Evolutionary conservation across 2,888 invertebrate species (phyloP).

Genomic region (Coenonympha arcania): DNA sequence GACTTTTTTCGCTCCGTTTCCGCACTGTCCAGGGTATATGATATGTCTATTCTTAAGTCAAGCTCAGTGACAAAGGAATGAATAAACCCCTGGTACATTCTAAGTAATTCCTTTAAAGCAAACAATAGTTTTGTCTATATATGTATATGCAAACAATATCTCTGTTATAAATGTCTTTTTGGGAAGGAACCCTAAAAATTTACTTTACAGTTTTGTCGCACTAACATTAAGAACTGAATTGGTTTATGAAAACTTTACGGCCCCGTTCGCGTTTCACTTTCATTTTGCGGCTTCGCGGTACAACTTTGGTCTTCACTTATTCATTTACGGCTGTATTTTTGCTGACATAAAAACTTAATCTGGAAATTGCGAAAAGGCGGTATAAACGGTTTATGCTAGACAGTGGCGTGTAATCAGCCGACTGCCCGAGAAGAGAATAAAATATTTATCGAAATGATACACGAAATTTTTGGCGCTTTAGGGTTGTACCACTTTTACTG

Average conservation of each 20-base stretch:
- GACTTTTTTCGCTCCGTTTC: too few species aligned
- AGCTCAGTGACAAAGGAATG: too few species aligned
- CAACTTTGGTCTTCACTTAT: neutral
- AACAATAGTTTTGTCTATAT: too few species aligned
- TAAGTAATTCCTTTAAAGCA: too few species aligned
- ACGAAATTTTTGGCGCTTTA: neutral
- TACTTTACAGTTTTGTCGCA: too few species aligned
- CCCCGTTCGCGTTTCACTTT: neutral
- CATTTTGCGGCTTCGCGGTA: neutral
- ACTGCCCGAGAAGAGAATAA: neutral
- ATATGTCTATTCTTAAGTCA: too few species aligned
- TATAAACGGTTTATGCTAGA: neutral
- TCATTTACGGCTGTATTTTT: neutral
- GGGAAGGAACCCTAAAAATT: too few species aligned
- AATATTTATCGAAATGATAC: neutral
- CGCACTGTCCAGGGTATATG: too few species aligned
- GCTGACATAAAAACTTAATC: slow-evolving; percentile 5
- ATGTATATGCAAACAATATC: too few species aligned
- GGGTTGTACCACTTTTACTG: neutral
- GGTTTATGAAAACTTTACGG: neutral
- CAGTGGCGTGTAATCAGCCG: neutral
- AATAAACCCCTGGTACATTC: too few species aligned
- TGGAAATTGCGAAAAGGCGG: neutral
- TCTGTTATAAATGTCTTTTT: too few species aligned
- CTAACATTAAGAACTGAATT: too few species aligned